Conservation (phyloP, 2,888 invertebrate species). For the Perdita meconis region DNA sequence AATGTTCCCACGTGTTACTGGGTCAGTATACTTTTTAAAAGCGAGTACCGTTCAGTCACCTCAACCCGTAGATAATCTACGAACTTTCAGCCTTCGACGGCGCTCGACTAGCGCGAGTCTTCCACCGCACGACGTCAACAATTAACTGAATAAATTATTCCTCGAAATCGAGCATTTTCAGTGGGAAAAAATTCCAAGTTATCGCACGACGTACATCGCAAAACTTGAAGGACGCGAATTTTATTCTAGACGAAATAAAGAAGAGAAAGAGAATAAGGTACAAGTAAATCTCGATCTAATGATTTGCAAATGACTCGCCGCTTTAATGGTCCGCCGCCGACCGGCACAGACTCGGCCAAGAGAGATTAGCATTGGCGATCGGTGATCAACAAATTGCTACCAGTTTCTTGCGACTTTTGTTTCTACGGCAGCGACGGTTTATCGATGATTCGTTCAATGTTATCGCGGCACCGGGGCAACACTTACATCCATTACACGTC, state of each 20-base stretch:
- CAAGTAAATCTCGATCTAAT: neutral
- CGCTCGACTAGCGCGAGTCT: neutral
- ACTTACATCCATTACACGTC: conserved; percentile 59
- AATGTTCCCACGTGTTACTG: conserved; percentile 74
- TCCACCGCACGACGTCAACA: too few relatives aligned
- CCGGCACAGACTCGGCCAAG: neutral
- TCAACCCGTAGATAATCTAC: conserved; percentile 65
- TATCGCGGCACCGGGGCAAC: conserved; percentile 43
- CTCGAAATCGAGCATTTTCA: too few relatives aligned
- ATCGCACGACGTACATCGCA: too few relatives aligned
- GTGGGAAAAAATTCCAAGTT: too few relatives aligned
- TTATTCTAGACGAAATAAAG: neutral
- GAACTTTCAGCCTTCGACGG: conserved; percentile 47
- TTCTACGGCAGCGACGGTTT: conserved; percentile 34
- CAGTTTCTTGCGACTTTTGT: conserved; percentile 45
- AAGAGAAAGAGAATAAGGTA: neutral
- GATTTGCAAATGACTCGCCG: conserved; percentile 21
- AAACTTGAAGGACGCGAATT: neutral
- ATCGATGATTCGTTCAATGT: conserved; percentile 43
- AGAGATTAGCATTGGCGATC: conserved; percentile 39
- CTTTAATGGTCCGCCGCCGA: neutral
- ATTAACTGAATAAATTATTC: too few relatives aligned
- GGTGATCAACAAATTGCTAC: conserved; percentile 49
- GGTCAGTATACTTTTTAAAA: conserved; percentile 75
- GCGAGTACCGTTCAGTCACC: conserved; percentile 72